Percentiles rank a stretch among this genome's conserved stretches.
Evolutionary conservation across 1,140 invertebrate species (phyloP).

Genomic region (Hyphantria cunea): DNA sequence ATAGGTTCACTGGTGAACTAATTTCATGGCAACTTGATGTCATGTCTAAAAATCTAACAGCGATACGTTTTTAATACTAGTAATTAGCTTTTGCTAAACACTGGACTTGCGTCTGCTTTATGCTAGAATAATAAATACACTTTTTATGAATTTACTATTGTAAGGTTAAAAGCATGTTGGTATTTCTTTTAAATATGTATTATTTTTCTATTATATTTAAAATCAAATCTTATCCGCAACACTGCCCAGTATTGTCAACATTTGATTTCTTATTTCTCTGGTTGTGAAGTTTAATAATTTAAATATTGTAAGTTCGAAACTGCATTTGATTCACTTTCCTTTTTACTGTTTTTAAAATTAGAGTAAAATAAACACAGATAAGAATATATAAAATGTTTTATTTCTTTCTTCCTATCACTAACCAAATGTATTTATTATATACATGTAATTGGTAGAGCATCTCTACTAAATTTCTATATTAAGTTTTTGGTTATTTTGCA

Average conservation of each 20-base stretch:
- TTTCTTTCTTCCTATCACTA: background rate
- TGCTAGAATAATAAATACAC: slow-evolving; percentile 1
- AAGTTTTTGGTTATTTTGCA: no score
- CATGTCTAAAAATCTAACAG: no score
- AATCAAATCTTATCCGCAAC: no score
- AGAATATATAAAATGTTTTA: slow-evolving; percentile 15
- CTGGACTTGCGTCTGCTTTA: slow-evolving; percentile 4
- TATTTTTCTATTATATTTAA: no score
- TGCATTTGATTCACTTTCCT: slow-evolving; percentile 11
- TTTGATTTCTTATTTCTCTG: slow-evolving; percentile 1
- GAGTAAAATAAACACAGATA: slow-evolving; percentile 18
- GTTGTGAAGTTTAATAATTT: slow-evolving; percentile 16
- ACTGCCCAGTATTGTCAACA: no score
- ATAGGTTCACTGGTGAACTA: background rate
- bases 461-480: no score
- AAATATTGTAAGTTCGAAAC: slow-evolving; percentile 8
- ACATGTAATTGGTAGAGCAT: no score
- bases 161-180: no score
- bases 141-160: background rate
- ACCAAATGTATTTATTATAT: background rate
- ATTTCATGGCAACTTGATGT: no score
- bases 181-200: no score
- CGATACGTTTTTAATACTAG: slow-evolving; percentile 7
- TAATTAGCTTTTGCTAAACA: slow-evolving; percentile 20
- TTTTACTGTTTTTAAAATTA: slow-evolving; percentile 1